Base-by-base conservation (phyloP, 2,113 vertebrate genomes). In the Sterna hirundo region DNA sequence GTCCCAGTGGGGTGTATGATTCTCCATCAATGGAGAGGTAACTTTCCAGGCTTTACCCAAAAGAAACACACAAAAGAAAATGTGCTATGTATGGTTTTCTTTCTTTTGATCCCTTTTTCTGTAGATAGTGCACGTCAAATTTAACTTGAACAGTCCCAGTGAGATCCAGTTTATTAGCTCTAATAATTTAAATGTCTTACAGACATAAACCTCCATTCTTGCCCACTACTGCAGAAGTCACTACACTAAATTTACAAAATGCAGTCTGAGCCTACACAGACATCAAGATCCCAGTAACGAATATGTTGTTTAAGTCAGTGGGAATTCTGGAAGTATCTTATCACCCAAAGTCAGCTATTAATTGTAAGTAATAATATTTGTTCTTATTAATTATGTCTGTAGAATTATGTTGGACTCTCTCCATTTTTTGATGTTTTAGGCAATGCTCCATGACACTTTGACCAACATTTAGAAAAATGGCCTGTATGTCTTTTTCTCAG, bases 361-460 rank as follows among this genome's bases (percentile, higher is more conserved):
- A 79, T 72, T 3, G 0, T 65, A 79, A 84, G 32, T 52, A 84
- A 84, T 79, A 96, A 79, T 87, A 87, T 83, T 93, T 1, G 40
- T 80, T 85, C 12, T 75, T 95, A 74, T 93, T 96, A 90, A 84
- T 91, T 86, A 68, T 65, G 17, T 38, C 54, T 61, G 23, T 58
- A 83, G 83, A 94, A 68, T 74, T 86, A 34, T 76, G 47, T 86
- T 94, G 88, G 83, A 68, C 16, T 5, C 2, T 77, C 69, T 83
- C 54, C 13, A 82, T 65, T 79, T 94, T 95, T 90, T 70, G 78
- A 65, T 90, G 26, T 86, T 95, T 95, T 94, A 86, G 86, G 85
- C 94, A 96, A 42, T 80, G 54, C 23, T 94, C 80, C 86, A 86
- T 80, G 75, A 79, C 51, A 55, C 49, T 96, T 89, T 60, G 71